phyloP scores from a whole-genome alignment of 1,140 invertebrate species.

The Apis mellifera region DNA sequence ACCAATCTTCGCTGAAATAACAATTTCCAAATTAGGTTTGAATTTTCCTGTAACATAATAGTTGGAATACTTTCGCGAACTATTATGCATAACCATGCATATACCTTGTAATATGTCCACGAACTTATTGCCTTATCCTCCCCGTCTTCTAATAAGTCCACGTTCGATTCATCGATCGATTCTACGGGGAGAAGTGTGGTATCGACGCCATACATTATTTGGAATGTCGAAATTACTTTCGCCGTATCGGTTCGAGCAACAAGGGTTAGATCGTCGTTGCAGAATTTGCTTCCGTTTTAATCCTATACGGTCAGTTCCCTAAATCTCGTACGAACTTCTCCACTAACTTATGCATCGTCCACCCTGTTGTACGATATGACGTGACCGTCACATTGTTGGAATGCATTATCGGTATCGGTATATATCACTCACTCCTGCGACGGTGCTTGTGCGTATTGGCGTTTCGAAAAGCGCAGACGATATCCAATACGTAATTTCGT shows the following conservation, averaged over 20 bases:
- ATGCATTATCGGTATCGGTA: slow-evolving; percentile 26
- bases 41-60: no score
- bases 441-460: slow-evolving; percentile 14
- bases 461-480: not conserved
- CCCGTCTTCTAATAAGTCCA: not conserved
- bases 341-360: slow-evolving; percentile 34
- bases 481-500: not conserved
- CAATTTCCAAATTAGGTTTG: no score
- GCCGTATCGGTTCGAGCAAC: not conserved
- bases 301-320: not conserved
- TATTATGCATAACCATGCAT: no score
- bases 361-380: slow-evolving; percentile 6
- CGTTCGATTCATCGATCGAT: slow-evolving; percentile 5
- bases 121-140: not conserved
- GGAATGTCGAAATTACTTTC: slow-evolving; percentile 56
- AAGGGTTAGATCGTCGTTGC: not conserved
- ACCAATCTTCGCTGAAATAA: no score
- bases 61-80: no score
- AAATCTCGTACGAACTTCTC: slow-evolving; percentile 26
- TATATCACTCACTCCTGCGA: slow-evolving; percentile 18
- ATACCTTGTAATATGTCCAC: not conserved
- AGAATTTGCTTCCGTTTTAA: slow-evolving; percentile 21
- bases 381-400: slow-evolving; percentile 2
- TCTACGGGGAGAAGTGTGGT: not conserved
- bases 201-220: slow-evolving; percentile 53